Percentiles rank a stretch among this genome's conserved stretches.
Evolutionary conservation across 1,140 invertebrate genomes (phyloP).

Genomic region (Drosophila melanica): DNA sequence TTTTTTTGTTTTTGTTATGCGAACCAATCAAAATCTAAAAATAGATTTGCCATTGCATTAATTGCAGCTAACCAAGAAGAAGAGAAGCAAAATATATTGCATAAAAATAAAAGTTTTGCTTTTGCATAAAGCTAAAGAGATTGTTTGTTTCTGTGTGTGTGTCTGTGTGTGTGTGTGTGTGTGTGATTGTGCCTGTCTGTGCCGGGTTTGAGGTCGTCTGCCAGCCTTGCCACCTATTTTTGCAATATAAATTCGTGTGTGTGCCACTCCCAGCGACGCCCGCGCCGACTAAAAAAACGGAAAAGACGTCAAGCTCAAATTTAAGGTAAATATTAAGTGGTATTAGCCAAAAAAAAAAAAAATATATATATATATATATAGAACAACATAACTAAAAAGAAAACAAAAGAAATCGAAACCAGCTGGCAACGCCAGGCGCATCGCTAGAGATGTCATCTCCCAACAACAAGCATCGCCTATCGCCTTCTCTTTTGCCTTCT

Average conservation of each 20-base stretch:
- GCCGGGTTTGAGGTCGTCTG: conserved; percentile 48
- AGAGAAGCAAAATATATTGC: neutral
- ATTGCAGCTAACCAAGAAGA: conserved; percentile 7
- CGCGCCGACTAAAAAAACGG: conserved; percentile 32
- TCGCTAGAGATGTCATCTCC: conserved; percentile 8
- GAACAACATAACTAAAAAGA: neutral
- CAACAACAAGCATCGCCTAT: conserved; percentile 9
- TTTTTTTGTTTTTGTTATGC: conserved; percentile 17
- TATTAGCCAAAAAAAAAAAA: conserved; percentile 1
- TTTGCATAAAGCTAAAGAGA: conserved; percentile 21
- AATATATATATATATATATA: neutral
- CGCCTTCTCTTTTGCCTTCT: conserved; percentile 4
- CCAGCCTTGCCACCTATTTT: conserved; percentile 59
- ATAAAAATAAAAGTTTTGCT: conserved; percentile 19
- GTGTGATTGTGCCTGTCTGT: conserved; percentile 29
- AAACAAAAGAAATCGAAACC: neutral
- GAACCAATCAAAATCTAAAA: conserved; percentile 22
- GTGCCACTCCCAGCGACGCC: conserved; percentile 16
- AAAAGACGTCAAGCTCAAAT: conserved; percentile 17
- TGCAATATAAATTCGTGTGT: conserved; percentile 1
- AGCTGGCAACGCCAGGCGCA: conserved; percentile 25
- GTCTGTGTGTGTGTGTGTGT: conserved; percentile 11
- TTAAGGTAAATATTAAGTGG: conserved; percentile 18
- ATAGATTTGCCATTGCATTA: conserved; percentile 24
- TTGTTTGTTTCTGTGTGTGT: conserved; percentile 10